Percentiles rank a stretch among this genome's conserved stretches.
These are phyloP conservation scores for Bellardia pandia DNA, from an alignment of 2,888 invertebrate species.

Conservation along the genomic window DNA sequence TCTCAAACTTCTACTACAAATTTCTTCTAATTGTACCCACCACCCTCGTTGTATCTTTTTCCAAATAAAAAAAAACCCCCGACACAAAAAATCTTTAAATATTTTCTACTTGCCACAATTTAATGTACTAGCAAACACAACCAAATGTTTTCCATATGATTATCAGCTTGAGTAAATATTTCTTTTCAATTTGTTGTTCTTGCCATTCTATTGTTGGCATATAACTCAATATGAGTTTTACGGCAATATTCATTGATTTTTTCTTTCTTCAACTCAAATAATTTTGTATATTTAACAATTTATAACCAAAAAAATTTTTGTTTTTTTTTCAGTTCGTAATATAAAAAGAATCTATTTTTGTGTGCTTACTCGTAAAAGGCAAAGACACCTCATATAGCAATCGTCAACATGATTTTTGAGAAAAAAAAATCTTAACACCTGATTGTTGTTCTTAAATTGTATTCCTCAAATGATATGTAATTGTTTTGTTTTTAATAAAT, in stretches of 20 bases:
- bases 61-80: neutral
- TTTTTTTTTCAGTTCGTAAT: conserved; percentile 14
- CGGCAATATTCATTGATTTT: conserved; percentile 37
- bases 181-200: conserved; percentile 1
- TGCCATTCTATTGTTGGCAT: conserved; percentile 10
- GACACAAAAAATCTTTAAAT: neutral
- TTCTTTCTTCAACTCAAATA: conserved; percentile 8
- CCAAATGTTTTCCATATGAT: conserved; percentile 34
- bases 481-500: conserved; percentile 34
- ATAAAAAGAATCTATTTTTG: conserved; percentile 46
- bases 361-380: conserved; percentile 57
- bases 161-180: conserved; percentile 37
- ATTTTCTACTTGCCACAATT: conserved; percentile 9
- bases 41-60: conserved; percentile 19
- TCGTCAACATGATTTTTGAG: conserved; percentile 45
- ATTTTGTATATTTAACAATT: conserved; percentile 52
- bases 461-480: conserved; percentile 8
- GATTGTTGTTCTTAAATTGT: neutral
- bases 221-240: conserved; percentile 48
- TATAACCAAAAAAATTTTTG: conserved; percentile 60
- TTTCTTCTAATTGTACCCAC: neutral
- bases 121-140: conserved; percentile 17
- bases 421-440: conserved; percentile 8
- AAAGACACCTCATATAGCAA: conserved; percentile 65
- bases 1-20: no score